These are phyloP conservation scores for Gadus macrocephalus DNA, from an alignment of 2,113 vertebrate genomes.

Conservation along the genomic window DNA sequence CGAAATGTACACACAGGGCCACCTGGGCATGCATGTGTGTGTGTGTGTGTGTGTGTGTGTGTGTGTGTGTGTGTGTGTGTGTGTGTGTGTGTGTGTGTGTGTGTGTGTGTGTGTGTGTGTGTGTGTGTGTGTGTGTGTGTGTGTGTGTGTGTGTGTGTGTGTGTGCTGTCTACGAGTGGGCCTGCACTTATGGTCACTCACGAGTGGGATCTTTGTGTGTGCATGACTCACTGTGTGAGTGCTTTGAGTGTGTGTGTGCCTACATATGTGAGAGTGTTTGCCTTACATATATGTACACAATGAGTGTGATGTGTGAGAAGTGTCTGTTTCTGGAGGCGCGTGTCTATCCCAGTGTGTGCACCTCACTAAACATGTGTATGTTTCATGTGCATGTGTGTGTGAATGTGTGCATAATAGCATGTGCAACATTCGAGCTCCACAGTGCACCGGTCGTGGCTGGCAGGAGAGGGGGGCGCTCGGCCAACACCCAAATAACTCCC, in stretches of 20 bases:
- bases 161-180: conserved; percentile 3
- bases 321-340: too few species aligned
- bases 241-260: too few species aligned
- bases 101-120: conserved; percentile 2
- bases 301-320: too few species aligned
- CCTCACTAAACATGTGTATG: neutral
- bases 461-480: conserved; percentile 38
- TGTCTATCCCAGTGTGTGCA: neutral
- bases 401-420: too few species aligned
- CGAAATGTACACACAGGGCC: conserved; percentile 49
- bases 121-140: conserved; percentile 1
- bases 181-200: too few species aligned
- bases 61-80: conserved; percentile 2
- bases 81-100: conserved; percentile 2
- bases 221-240: neutral
- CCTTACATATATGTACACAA: too few species aligned
- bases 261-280: too few species aligned
- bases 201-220: conserved; percentile 1
- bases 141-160: conserved; percentile 4
- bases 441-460: conserved; percentile 19
- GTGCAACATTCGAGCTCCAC: conserved; percentile 35
- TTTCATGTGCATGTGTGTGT: conserved; percentile 2
- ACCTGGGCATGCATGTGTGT: conserved; percentile 41
- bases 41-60: conserved; percentile 4
- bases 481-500: conserved; percentile 49